Conservation (phyloP, 1,140 invertebrate genomes). For the Pseudomyrmex flavicornis region DNA sequence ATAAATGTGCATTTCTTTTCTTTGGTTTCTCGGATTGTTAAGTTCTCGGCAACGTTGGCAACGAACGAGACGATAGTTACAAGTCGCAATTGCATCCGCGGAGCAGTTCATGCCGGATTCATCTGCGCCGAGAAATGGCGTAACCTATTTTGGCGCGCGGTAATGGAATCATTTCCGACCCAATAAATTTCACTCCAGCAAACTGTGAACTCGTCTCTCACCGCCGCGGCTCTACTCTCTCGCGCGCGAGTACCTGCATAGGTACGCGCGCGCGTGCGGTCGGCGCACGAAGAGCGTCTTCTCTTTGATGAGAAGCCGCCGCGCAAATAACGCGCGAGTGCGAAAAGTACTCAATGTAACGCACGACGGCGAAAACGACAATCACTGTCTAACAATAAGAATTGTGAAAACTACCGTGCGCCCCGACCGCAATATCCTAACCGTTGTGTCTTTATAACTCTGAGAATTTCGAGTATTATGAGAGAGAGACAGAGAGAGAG, state of each 20-base stretch:
- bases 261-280: slow-evolving; percentile 2
- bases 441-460: slow-evolving; percentile 15
- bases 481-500: background rate
- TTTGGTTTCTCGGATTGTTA: background rate
- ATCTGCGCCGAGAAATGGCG: slow-evolving; percentile 46
- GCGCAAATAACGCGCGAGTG: slow-evolving; percentile 13
- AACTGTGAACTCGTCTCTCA: slow-evolving; percentile 62
- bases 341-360: slow-evolving; percentile 15
- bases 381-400: slow-evolving; percentile 35
- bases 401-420: slow-evolving; percentile 38
- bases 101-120: slow-evolving; percentile 51
- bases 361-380: slow-evolving; percentile 3
- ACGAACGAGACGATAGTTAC: slow-evolving; percentile 18
- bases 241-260: background rate
- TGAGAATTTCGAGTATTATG: background rate
- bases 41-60: slow-evolving; percentile 13
- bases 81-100: slow-evolving; percentile 37
- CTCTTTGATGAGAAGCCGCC: background rate
- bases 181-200: slow-evolving; percentile 76
- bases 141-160: slow-evolving; percentile 66
- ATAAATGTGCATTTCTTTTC: background rate
- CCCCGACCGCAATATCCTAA: slow-evolving; percentile 7
- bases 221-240: background rate
- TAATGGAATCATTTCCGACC: slow-evolving; percentile 78
- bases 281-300: background rate